Base-by-base conservation (phyloP, 35 echinoderm and acorn worm species). In the Chiridota heheva region DNA sequence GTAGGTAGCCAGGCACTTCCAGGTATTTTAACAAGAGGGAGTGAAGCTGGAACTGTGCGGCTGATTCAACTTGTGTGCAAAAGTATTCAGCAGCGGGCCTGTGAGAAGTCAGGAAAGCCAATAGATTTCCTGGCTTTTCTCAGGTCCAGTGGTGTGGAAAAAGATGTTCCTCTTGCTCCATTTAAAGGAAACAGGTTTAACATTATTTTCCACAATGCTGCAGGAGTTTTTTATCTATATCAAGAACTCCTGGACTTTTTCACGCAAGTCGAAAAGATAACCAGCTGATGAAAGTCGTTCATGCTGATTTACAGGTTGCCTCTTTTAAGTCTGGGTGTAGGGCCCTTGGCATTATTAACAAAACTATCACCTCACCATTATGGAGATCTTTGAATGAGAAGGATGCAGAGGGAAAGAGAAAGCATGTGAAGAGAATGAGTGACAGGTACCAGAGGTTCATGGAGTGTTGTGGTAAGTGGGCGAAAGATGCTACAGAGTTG, bases 71-170 rank as follows among this genome's bases (percentile, higher is more conserved):
- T 63, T 1, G 53, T 89, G 27, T 87, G 84, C 42, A 65, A 87
- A 29, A 67, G 60, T 73, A 65, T 82, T 33, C 86, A 72, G 76
- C 58, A 78, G 18, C 40, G 83, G 35, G 86, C 65, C 0, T 88
- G 75, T 70, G 44, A 88, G 49, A 82, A 76, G 82, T 85, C 82
- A 4, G 82, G 82, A 33, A 85, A 85, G 37, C 77, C 86, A 1
- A 25, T 81, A 36, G n/a, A 81, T 43, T 88, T 88, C 33, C 53
- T 81, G 7, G 35, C 76, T 17, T 81, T 81, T 44, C 56, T 81
- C 29, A 42, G 32, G 22, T 38, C 36, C n/a, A 44, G 18, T 73
- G 37, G 69, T 40, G 24, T 16, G 7, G 40, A 44, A 34, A 91
- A 34, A 17, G 18, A 18, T 2, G 89, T 82, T 26, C 72, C 56